phyloP scores from a whole-genome alignment of 1,140 invertebrate genomes.

The Brachionus rubens region DNA sequence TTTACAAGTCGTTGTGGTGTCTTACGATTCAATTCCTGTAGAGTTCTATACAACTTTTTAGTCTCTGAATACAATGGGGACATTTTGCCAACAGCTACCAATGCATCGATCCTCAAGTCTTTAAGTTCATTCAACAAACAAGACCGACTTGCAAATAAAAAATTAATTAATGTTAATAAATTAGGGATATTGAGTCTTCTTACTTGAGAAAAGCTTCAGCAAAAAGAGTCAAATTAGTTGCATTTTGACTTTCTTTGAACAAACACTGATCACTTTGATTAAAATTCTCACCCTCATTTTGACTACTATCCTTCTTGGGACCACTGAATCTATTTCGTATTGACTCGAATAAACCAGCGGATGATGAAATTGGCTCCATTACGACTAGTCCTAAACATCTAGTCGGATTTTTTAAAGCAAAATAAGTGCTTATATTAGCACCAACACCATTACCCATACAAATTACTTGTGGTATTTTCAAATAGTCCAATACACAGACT shows the following conservation, averaged over 20 bases:
- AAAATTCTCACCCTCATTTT: constrained; percentile 68
- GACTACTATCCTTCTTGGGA: constrained; percentile 53
- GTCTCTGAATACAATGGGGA: neutral
- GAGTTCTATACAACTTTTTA: constrained; percentile 28
- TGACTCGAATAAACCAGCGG: constrained; percentile 79
- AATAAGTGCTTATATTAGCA: constrained; percentile 79
- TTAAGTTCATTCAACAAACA: neutral
- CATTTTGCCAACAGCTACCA: constrained; percentile 41
- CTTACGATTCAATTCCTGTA: constrained; percentile 8
- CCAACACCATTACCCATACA: constrained; percentile 83
- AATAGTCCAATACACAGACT: constrained; percentile 47
- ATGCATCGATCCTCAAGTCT: constrained; percentile 20
- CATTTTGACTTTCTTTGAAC: constrained; percentile 13
- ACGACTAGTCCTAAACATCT: constrained; percentile 74
- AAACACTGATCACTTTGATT: constrained; percentile 65
- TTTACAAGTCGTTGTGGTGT: constrained; percentile 28
- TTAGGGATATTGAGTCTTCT: too few relatives aligned
- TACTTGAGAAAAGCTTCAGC: constrained; percentile 46
- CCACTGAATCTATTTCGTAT: constrained; percentile 70
- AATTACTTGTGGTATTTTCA: constrained; percentile 67
- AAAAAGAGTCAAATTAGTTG: constrained; percentile 46
- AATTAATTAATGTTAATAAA: neutral
- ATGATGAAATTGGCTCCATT: constrained; percentile 81
- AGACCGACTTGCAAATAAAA: neutral
- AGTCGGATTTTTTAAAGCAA: constrained; percentile 74